phyloP scores from a whole-genome alignment of 2,888 invertebrate species.

The Amphipyra tragopoginis region DNA sequence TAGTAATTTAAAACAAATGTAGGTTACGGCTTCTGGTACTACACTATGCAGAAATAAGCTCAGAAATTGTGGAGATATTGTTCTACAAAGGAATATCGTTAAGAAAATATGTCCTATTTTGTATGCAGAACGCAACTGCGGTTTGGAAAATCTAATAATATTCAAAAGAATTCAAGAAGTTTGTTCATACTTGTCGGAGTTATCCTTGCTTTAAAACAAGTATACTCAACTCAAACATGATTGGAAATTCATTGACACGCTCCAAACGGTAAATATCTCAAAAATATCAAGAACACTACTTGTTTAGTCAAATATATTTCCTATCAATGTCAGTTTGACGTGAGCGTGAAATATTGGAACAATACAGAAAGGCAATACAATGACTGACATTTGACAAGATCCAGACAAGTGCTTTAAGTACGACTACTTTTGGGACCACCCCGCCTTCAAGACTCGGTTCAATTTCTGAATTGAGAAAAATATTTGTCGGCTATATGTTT shows the following conservation, averaged over 20 bases:
- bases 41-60: slow-evolving; percentile 14
- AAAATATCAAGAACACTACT: slow-evolving; percentile 4
- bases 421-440: too few relatives aligned
- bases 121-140: slow-evolving; percentile 13
- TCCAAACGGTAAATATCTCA: not conserved
- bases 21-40: slow-evolving; percentile 10
- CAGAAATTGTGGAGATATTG: slow-evolving; percentile 39
- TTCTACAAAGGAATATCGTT: slow-evolving; percentile 24
- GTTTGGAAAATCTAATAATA: slow-evolving; percentile 10
- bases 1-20: slow-evolving; percentile 56
- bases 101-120: slow-evolving; percentile 24
- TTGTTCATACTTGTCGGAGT: not conserved
- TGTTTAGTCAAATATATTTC: slow-evolving; percentile 8
- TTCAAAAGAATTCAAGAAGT: slow-evolving; percentile 11
- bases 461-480: too few relatives aligned
- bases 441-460: too few relatives aligned
- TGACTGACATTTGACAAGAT: slow-evolving; percentile 23
- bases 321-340: slow-evolving; percentile 10
- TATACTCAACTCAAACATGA: not conserved
- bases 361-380: not conserved
- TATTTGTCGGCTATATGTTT: too few relatives aligned
- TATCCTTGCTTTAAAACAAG: slow-evolving; percentile 8
- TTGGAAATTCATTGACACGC: slow-evolving; percentile 3
- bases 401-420: not conserved
- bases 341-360: not conserved